Evolutionary conservation across 2,797 vertebrate genomes (phyloP).

Genomic region (Coccyzus lansbergi): DNA sequence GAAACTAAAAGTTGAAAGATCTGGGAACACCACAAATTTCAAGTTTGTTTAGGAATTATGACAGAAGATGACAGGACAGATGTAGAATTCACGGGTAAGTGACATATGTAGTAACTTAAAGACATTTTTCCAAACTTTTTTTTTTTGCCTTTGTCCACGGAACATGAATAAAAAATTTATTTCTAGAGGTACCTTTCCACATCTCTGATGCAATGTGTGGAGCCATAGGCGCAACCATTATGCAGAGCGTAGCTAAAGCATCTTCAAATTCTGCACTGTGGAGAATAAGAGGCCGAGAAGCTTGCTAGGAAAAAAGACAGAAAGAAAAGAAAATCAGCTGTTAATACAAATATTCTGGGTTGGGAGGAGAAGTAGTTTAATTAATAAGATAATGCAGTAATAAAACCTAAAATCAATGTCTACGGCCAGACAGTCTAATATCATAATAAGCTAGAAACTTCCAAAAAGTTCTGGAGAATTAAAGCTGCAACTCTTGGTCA

Average conservation of each 20-base stretch:
- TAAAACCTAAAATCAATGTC: background rate
- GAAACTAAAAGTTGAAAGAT: background rate
- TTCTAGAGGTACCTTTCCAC: conserved; percentile 88
- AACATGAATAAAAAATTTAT: background rate
- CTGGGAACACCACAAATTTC: background rate
- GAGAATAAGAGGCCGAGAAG: conserved; percentile 78
- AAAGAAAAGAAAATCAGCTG: background rate
- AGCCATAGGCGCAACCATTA: conserved; percentile 93
- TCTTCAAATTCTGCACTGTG: conserved; percentile 95
- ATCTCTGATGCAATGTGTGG: conserved; percentile 94
- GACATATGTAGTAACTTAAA: background rate
- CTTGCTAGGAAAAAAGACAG: conserved; percentile 76
- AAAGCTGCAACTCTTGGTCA: background rate
- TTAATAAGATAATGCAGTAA: background rate
- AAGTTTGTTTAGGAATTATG: background rate
- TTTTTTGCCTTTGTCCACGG: background rate
- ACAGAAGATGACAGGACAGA: background rate
- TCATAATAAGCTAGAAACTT: background rate
- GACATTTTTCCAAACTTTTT: background rate
- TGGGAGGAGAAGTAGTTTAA: background rate
- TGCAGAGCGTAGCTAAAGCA: conserved; percentile 83
- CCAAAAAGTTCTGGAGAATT: background rate
- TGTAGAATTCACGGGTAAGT: background rate
- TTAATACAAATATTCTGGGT: background rate
- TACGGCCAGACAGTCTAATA: background rate